A percentile compares a stretch with the other conserved stretches of the same genome.
Conservation (phyloP, 2,113 vertebrate species). For the Ciconia boyciana region DNA sequence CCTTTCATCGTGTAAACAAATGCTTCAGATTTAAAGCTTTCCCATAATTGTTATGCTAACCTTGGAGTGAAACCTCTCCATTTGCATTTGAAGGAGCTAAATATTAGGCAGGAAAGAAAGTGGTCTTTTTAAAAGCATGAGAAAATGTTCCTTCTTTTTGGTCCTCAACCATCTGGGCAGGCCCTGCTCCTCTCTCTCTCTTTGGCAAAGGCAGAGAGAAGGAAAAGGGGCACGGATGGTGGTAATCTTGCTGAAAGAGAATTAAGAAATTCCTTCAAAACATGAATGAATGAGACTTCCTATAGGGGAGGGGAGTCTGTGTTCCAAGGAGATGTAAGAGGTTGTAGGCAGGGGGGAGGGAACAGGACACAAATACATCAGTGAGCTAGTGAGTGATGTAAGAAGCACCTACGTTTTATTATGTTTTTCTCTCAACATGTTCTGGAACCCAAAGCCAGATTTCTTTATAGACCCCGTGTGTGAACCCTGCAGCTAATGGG, state of each 20-base stretch:
- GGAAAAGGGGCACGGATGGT: constrained; percentile 69
- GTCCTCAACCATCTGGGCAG: constrained; percentile 91
- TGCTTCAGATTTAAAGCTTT: constrained; percentile 97
- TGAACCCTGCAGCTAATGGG: background rate
- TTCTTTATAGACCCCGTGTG: background rate
- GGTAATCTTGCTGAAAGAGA: constrained; percentile 70
- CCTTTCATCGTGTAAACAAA: constrained; percentile 97
- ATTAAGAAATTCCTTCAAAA: constrained; percentile 71
- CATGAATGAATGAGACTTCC: constrained; percentile 68
- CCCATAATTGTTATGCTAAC: constrained; percentile 99
- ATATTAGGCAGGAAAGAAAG: constrained; percentile 98
- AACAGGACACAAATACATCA: constrained; percentile 23
- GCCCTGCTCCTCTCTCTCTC: constrained; percentile 75
- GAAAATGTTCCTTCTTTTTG: constrained; percentile 90
- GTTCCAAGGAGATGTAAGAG: constrained; percentile 51
- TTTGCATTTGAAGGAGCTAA: constrained; percentile 99
- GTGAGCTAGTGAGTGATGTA: constrained; percentile 34
- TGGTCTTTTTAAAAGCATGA: constrained; percentile 95
- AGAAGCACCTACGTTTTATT: constrained; percentile 29
- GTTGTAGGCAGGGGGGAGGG: background rate
- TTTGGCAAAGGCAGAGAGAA: constrained; percentile 68
- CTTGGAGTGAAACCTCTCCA: constrained; percentile 92
- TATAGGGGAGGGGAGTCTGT: constrained; percentile 47
- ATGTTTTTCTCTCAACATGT: constrained; percentile 4
- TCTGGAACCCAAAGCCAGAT: constrained; percentile 23